These are phyloP conservation scores for Hesperia comma DNA, from an alignment of 2,888 invertebrate genomes.

Conservation along the genomic window DNA sequence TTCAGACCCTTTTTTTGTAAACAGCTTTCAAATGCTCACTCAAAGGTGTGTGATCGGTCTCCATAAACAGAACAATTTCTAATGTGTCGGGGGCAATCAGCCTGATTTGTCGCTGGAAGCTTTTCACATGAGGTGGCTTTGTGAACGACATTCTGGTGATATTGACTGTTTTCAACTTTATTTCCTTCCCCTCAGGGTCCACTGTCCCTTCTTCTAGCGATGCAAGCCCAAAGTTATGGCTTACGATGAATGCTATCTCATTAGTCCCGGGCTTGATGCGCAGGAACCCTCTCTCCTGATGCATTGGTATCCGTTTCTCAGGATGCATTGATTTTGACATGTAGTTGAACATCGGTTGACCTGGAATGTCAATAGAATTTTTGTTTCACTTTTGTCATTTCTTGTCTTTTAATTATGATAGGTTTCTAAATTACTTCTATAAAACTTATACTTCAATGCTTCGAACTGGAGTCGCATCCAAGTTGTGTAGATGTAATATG, in stretches of 20 bases:
- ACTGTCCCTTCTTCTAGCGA: slow-evolving; percentile 83
- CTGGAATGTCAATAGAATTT: slow-evolving; percentile 53
- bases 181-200: slow-evolving; percentile 71
- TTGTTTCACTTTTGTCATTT: too few species aligned
- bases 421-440: too few species aligned
- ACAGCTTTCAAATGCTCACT: slow-evolving; percentile 81
- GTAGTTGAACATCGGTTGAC: slow-evolving; percentile 86
- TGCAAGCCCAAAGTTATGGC: slow-evolving; percentile 86
- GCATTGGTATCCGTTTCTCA: slow-evolving; percentile 82
- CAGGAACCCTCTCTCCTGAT: slow-evolving; percentile 85
- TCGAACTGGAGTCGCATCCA: too few species aligned
- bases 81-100: slow-evolving; percentile 60
- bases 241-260: slow-evolving; percentile 79
- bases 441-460: too few species aligned
- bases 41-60: slow-evolving; percentile 79
- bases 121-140: slow-evolving; percentile 79
- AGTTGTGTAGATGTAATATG: too few species aligned
- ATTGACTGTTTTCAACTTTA: slow-evolving; percentile 72
- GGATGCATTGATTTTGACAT: slow-evolving; percentile 79
- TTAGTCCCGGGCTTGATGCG: slow-evolving; percentile 82
- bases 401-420: too few species aligned
- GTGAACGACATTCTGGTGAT: slow-evolving; percentile 79
- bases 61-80: slow-evolving; percentile 79
- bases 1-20: slow-evolving; percentile 59
- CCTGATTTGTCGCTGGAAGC: slow-evolving; percentile 69